Conservation (phyloP, 2,113 vertebrate genomes). For the Physeter macrocephalus region DNA sequence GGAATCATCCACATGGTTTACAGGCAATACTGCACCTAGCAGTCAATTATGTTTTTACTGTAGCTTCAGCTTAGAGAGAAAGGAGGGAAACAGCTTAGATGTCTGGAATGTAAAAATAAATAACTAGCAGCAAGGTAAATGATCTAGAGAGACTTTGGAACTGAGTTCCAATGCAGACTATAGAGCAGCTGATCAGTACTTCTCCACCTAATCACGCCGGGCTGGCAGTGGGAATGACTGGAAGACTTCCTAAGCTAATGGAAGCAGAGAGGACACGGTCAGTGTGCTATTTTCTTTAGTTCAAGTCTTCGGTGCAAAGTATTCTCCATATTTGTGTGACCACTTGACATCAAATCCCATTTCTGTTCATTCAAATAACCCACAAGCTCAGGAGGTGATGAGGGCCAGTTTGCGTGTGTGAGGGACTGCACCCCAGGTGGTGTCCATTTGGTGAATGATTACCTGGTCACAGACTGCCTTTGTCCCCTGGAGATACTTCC, state of each 20-base stretch:
- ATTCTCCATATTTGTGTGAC: conserved; percentile 48
- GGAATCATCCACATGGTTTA: conserved; percentile 14
- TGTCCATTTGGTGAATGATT: conserved; percentile 64
- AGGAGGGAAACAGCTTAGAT: conserved; percentile 45
- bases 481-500: conserved; percentile 47
- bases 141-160: conserved; percentile 50
- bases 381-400: conserved; percentile 52
- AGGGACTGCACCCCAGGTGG: conserved; percentile 58
- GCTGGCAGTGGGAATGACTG: background rate
- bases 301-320: conserved; percentile 65
- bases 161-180: conserved; percentile 48
- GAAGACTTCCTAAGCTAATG: conserved; percentile 63
- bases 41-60: conserved; percentile 36
- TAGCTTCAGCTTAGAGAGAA: conserved; percentile 32
- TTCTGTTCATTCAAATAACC: conserved; percentile 63
- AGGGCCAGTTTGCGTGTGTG: conserved; percentile 53
- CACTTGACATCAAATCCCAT: conserved; percentile 70
- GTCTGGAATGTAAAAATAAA: conserved; percentile 61
- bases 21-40: conserved; percentile 25
- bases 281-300: conserved; percentile 55
- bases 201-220: conserved; percentile 53
- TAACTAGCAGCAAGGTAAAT: conserved; percentile 58
- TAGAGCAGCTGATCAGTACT: background rate
- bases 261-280: conserved; percentile 45
- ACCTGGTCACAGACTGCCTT: conserved; percentile 51